phyloP scores from a whole-genome alignment of 2,888 invertebrate species.

The Lepas anatifera region DNA sequence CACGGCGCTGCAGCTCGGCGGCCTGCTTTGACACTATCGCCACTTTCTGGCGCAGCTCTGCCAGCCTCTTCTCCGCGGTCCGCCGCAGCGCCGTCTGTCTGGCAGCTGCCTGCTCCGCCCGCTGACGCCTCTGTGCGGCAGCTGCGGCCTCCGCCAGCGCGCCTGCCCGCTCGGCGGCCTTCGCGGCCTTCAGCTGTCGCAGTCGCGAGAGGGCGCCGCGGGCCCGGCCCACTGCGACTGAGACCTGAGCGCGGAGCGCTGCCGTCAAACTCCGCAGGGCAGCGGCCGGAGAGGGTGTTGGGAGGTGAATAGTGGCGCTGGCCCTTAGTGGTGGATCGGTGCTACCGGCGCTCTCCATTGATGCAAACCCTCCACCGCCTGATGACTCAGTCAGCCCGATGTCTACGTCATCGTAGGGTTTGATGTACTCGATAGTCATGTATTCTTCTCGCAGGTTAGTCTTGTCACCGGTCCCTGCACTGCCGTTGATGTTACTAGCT shows the following conservation, averaged over 20 bases:
- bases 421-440: too few species aligned
- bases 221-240: background rate
- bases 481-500: too few species aligned
- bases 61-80: background rate
- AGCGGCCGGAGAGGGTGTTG: background rate
- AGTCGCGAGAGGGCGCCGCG: background rate
- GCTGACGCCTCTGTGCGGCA: background rate
- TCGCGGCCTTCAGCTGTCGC: background rate
- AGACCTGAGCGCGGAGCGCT: background rate
- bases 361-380: too few species aligned
- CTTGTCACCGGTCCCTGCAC: too few species aligned
- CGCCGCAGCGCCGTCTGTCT: background rate
- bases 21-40: background rate
- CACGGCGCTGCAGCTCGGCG: background rate
- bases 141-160: background rate
- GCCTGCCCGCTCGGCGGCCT: background rate
- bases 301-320: background rate
- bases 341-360: too few species aligned
- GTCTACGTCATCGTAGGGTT: too few species aligned
- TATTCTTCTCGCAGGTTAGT: too few species aligned
- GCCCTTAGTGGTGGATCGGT: background rate
- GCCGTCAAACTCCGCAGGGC: background rate
- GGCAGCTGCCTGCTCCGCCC: background rate
- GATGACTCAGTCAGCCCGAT: too few species aligned
- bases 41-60: background rate